Conservation (phyloP, 1,140 invertebrate genomes). For the Heliconius eleuchia region DNA sequence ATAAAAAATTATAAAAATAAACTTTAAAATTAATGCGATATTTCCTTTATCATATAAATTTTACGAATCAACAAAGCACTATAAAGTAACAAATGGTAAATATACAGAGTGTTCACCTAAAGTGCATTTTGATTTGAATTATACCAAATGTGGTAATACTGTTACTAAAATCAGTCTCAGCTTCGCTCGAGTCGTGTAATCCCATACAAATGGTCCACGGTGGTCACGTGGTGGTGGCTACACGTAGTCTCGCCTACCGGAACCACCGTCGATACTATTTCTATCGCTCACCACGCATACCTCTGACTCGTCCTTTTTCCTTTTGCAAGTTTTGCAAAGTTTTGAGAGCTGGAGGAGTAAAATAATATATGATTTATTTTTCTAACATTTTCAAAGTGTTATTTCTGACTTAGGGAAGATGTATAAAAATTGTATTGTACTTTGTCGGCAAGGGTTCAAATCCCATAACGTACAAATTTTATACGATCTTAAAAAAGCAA, state of each 20-base stretch:
- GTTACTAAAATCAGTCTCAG: slow-evolving; percentile 60
- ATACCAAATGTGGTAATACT: slow-evolving; percentile 50
- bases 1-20: background rate
- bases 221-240: slow-evolving; percentile 44
- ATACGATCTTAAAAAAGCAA: too few species aligned
- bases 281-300: slow-evolving; percentile 72
- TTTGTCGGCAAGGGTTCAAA: too few species aligned
- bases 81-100: background rate
- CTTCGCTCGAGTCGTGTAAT: slow-evolving; percentile 29
- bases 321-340: slow-evolving; percentile 60
- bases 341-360: slow-evolving; percentile 58
- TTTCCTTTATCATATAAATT: background rate
- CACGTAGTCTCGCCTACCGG: slow-evolving; percentile 67
- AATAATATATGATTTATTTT: background rate
- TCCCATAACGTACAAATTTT: too few species aligned
- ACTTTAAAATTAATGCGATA: background rate
- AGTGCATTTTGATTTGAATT: slow-evolving; percentile 36
- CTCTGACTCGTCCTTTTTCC: slow-evolving; percentile 69
- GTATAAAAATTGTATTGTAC: too few species aligned
- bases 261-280: slow-evolving; percentile 60
- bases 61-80: background rate
- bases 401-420: too few species aligned
- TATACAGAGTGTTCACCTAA: slow-evolving; percentile 21
- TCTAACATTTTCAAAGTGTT: too few species aligned
- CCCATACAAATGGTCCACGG: slow-evolving; percentile 36